A percentile compares a stretch with the other conserved stretches of the same genome.
Evolutionary conservation across 2,113 vertebrate species (phyloP).

Genomic region (Micronisus gabar): DNA sequence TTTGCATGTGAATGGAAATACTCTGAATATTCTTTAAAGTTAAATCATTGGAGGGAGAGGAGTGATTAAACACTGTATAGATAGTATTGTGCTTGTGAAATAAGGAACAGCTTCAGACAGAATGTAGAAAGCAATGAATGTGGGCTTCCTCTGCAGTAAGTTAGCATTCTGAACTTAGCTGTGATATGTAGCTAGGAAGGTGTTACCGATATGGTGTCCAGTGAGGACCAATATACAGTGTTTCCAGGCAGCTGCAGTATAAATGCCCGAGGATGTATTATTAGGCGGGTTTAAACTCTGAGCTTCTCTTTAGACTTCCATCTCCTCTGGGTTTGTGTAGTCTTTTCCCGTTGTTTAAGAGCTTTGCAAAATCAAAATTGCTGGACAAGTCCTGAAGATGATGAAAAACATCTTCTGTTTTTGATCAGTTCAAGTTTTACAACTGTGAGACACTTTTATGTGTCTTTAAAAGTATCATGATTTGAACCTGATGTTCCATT

Average conservation of each 20-base stretch:
- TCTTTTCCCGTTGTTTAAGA: background rate
- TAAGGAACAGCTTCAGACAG: background rate
- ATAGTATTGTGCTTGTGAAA: accelerated
- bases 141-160: background rate
- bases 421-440: background rate
- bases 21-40: background rate
- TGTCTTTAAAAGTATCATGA: background rate
- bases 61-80: background rate
- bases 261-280: too few species aligned
- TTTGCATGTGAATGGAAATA: background rate
- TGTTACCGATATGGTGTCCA: background rate
- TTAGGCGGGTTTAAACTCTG: background rate
- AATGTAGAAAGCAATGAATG: background rate
- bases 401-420: background rate
- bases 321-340: background rate
- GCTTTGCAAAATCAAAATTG: background rate
- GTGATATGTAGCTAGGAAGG: too few species aligned
- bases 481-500: background rate
- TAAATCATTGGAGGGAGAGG: background rate
- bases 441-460: background rate
- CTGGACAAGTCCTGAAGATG: background rate
- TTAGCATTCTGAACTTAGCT: background rate
- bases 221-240: too few species aligned
- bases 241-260: too few species aligned
- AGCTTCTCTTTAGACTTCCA: accelerated